Evolutionary conservation across 1,140 invertebrate species (phyloP).

Genomic region (Polypedilum vanderplanki): DNA sequence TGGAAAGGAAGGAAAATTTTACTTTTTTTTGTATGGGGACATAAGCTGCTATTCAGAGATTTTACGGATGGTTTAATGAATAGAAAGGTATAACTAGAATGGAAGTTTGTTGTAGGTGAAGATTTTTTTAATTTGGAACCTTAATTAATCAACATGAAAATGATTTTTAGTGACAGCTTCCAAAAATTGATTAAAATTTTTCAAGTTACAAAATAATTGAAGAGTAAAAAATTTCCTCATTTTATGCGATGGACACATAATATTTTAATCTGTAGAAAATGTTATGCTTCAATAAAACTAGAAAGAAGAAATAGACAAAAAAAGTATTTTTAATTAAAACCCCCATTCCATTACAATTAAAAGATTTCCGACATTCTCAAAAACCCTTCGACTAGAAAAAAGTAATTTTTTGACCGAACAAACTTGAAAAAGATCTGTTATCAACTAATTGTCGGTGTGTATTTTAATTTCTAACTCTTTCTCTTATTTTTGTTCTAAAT

Average conservation of each 20-base stretch:
- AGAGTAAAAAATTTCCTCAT: too few species aligned
- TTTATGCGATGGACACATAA: too few species aligned
- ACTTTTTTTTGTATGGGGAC: neutral
- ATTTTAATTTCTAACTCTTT: neutral
- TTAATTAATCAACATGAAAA: too few species aligned
- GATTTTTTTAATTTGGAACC: too few species aligned
- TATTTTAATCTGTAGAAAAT: too few species aligned
- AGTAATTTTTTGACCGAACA: constrained; percentile 18
- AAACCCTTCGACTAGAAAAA: constrained; percentile 4
- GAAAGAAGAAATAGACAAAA: too few species aligned
- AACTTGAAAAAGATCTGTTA: constrained; percentile 19
- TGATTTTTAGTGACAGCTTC: too few species aligned
- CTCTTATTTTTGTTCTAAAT: neutral
- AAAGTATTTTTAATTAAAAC: too few species aligned
- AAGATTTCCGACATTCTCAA: neutral
- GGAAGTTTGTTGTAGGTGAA: neutral
- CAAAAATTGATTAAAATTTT: too few species aligned
- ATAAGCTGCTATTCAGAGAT: constrained; percentile 24
- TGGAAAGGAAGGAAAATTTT: neutral
- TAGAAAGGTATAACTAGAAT: neutral
- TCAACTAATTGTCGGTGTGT: constrained; percentile 12
- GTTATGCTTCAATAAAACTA: too few species aligned
- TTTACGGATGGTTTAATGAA: constrained; percentile 21
- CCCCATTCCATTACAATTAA: too few species aligned
- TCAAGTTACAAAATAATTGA: too few species aligned